These are phyloP conservation scores for Buteo buteo DNA, from an alignment of 2,113 vertebrate species.

Conservation along the genomic window DNA sequence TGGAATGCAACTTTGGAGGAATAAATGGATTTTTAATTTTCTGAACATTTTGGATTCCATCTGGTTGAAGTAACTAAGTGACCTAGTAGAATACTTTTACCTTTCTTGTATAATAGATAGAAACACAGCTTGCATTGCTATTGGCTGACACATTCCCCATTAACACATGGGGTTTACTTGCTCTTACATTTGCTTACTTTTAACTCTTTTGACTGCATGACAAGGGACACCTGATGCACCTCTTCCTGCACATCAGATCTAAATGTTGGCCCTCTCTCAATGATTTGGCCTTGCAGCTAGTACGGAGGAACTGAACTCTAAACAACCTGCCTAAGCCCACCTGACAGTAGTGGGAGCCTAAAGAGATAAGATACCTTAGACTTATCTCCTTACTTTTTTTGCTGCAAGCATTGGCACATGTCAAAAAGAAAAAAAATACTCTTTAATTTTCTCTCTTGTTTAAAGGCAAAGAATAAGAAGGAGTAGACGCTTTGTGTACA, in stretches of 20 bases:
- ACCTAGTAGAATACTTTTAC: constrained; percentile 44
- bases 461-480: neutral
- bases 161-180: neutral
- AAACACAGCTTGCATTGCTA: neutral
- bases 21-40: constrained; percentile 67
- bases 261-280: neutral
- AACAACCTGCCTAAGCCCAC: neutral
- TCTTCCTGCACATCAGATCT: neutral
- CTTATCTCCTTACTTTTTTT: neutral
- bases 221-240: neutral
- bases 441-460: neutral
- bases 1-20: constrained; percentile 60
- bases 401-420: neutral
- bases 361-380: neutral
- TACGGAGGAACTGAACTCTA: neutral
- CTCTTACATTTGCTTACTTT: neutral
- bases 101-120: neutral
- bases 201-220: neutral
- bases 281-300: neutral
- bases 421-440: neutral
- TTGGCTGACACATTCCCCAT: neutral
- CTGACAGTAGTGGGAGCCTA: neutral
- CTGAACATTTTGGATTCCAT: constrained; percentile 65
- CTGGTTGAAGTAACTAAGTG: constrained; percentile 54
- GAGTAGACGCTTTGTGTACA: neutral